Conservation (phyloP, 2,797 vertebrate genomes). For the Anisognathus igniventris region DNA sequence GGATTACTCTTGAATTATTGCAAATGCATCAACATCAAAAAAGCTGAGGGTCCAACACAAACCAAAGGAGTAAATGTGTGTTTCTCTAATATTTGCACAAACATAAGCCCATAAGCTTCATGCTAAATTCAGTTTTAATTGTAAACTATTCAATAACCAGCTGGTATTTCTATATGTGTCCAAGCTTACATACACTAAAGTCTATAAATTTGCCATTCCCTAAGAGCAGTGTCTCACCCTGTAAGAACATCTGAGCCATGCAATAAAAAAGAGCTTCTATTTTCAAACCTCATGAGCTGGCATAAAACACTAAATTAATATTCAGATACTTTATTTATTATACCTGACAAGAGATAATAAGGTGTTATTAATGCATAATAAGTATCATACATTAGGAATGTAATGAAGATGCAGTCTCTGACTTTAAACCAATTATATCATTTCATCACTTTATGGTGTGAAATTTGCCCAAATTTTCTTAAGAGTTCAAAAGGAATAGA, state of each 20-base stretch:
- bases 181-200: not conserved
- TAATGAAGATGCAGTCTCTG: conserved; percentile 6
- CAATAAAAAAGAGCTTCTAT: not conserved
- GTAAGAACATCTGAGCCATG: not conserved
- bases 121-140: not conserved
- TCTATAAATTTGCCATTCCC: not conserved
- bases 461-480: not conserved
- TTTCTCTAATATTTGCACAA: not conserved
- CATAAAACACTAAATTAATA: not conserved
- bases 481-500: not conserved
- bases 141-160: not conserved
- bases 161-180: not conserved
- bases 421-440: not conserved
- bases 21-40: not conserved
- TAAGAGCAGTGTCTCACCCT: not conserved
- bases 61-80: not conserved
- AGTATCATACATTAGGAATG: not conserved
- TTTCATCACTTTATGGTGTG: not conserved
- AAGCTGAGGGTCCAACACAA: not conserved
- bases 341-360: conserved; percentile 32
- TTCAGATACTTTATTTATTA: not conserved
- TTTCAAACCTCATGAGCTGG: not conserved
- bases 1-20: not conserved
- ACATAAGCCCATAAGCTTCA: not conserved
- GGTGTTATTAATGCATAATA: conserved; percentile 36